phyloP scores from a whole-genome alignment of 2,888 invertebrate species.

The Philhelius pedissequus region DNA sequence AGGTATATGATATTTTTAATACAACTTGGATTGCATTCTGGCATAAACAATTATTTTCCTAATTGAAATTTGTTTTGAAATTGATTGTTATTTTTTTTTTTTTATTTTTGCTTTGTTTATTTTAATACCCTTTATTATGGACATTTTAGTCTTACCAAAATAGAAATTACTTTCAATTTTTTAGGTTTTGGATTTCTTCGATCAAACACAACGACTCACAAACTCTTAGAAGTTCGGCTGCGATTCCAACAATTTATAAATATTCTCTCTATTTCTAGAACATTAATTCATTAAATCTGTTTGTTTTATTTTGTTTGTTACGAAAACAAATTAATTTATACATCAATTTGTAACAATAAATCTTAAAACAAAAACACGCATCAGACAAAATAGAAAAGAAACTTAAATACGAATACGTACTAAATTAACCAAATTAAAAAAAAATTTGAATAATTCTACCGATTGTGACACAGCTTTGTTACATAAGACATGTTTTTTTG shows the following conservation, averaged over 20 bases:
- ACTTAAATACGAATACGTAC: neutral
- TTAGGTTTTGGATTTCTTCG: constrained; percentile 58
- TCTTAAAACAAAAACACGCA: neutral
- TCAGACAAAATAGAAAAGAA: neutral
- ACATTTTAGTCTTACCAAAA: constrained; percentile 18
- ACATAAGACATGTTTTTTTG: no score
- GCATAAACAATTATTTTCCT: neutral
- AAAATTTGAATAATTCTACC: neutral
- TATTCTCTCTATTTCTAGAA: neutral
- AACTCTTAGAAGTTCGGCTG: constrained; percentile 42
- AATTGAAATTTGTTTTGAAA: neutral
- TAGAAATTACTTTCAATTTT: constrained; percentile 43
- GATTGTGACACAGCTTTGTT: neutral
- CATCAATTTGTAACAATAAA: neutral
- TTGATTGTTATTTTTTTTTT: neutral
- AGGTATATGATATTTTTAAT: no score
- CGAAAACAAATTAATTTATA: neutral
- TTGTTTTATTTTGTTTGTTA: neutral
- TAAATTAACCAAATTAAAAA: neutral
- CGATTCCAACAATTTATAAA: neutral
- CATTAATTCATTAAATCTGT: neutral
- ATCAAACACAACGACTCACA: constrained; percentile 56
- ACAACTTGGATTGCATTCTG: no score
- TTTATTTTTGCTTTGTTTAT: neutral
- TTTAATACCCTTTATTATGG: neutral